Percentiles rank a stretch among this genome's conserved stretches.
These are phyloP conservation scores for Drosophila sp. DNA, from an alignment of 1,140 invertebrate species.

Conservation along the genomic window DNA sequence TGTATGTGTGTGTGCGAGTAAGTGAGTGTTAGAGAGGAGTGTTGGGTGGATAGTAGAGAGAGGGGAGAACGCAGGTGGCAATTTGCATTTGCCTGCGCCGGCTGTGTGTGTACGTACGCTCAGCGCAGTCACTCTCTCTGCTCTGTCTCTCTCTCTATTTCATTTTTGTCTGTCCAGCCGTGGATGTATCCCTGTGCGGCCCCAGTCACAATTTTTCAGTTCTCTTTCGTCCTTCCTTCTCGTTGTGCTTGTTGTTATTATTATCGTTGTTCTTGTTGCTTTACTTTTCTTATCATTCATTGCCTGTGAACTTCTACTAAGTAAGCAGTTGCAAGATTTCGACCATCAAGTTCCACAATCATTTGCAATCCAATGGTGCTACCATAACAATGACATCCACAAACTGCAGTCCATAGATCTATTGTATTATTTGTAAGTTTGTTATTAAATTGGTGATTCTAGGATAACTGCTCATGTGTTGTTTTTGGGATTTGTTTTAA, in stretches of 20 bases:
- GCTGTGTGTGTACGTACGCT: slow-evolving; percentile 28
- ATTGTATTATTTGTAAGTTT: too few species aligned
- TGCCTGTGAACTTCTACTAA: too few species aligned
- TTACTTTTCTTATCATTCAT: slow-evolving; percentile 11
- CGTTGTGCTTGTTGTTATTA: slow-evolving; percentile 23
- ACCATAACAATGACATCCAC: too few species aligned
- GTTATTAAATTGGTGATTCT: too few species aligned
- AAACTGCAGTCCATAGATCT: not conserved
- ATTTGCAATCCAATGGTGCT: not conserved
- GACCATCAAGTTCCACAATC: not conserved
- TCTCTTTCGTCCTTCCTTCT: not conserved
- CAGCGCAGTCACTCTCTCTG: slow-evolving; percentile 44
- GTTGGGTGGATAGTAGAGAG: not conserved
- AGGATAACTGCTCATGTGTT: too few species aligned
- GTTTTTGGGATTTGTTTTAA: too few species aligned
- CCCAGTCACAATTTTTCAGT: slow-evolving; percentile 40
- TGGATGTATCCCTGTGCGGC: slow-evolving; percentile 72
- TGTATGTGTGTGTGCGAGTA: slow-evolving; percentile 12
- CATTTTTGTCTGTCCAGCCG: slow-evolving; percentile 65
- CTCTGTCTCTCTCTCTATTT: slow-evolving; percentile 24
- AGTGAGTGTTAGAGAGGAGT: slow-evolving; percentile 12
- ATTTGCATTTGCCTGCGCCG: slow-evolving; percentile 57
- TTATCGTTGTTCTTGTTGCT: slow-evolving; percentile 13
- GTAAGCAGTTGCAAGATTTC: not conserved
- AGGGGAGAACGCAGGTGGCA: slow-evolving; percentile 27